Base-by-base conservation (phyloP, 2,888 invertebrate species). In the Tinea pellionella region DNA sequence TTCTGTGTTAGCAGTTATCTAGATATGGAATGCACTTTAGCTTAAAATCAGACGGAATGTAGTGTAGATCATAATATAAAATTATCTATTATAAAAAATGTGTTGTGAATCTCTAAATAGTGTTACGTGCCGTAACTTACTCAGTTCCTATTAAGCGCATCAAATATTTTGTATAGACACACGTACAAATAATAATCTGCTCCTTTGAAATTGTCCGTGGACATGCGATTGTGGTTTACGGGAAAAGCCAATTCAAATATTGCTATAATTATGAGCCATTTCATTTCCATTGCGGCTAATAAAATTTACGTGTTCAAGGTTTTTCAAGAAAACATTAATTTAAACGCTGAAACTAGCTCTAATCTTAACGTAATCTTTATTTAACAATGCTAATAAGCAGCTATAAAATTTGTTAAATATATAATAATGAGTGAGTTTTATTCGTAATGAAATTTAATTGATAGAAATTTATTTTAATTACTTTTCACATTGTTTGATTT, bases 191-290 rank as follows among this genome's bases (percentile, higher is more conserved):
- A 73, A 74, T 73, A 69, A 74, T 76, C 72, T 69, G 18, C 70
- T 65, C 4, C 12, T 13, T 71, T 75, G 66, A 72, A 82, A 82
- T 78, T 72, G 78, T 73, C 74, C 65, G 67, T 66, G 62, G 74
- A 75, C 82, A 82, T 82, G 82, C 82, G 76, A 82, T 72, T 75
- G 71, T 69, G 67, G 72, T 74, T 79, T 79, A 77, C 75, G 75
- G 74, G 74, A 74, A 69, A 79, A 77, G 70, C 72, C 73, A 78
- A 77, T 78, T 79, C 78, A 75, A 80, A 80, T 78, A 80, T 77
- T 74, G 75, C 80, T 78, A 74, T 81, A 80, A 81, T 81, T 80
- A 80, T 72, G 75, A 72, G 76, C 75, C 75, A 74, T 80, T 82
- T 73, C 72, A 72, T 78, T 80, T 72, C 76, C 70, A 78, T 72